Conservation (phyloP, 2,797 vertebrate genomes). For the Cirrhinus mrigala region DNA sequence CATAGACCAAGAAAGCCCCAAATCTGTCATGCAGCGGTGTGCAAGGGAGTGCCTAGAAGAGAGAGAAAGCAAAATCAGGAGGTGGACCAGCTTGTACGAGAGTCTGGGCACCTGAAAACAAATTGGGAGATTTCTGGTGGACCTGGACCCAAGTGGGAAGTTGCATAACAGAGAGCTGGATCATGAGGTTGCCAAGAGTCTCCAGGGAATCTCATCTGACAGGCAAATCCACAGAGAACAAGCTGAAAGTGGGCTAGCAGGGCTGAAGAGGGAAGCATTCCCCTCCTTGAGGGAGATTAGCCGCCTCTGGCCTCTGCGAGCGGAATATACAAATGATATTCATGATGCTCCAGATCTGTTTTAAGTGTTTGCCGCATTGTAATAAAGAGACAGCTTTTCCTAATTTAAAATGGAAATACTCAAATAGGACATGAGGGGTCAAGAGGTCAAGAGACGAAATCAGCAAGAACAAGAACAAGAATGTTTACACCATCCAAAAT, state of each 20-base stretch:
- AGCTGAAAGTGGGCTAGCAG: conserved; percentile 6
- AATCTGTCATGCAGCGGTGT: conserved; percentile 58
- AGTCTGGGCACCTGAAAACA: conserved; percentile 20
- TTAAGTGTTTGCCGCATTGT: background rate
- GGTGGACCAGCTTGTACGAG: background rate
- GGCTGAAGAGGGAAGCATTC: background rate
- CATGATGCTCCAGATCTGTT: background rate
- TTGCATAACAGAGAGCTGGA: conserved; percentile 37
- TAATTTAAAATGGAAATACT: background rate
- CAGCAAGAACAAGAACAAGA: background rate
- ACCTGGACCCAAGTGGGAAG: background rate
- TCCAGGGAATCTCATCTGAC: conserved; percentile 32
- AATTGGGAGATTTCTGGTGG: conserved; percentile 28
- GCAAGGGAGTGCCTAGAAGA: background rate
- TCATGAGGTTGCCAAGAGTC: conserved; percentile 29
- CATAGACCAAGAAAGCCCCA: conserved; percentile 49
- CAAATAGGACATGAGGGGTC: background rate
- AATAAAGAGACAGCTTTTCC: background rate
- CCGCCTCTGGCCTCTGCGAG: conserved; percentile 14
- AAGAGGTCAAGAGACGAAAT: conserved; percentile 14
- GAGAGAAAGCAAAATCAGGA: background rate
- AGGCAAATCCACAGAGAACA: conserved; percentile 24
- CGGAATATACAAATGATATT: conserved; percentile 17
- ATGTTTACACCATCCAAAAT: background rate
- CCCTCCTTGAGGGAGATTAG: conserved; percentile 31